Evolutionary conservation across 2,797 vertebrate genomes (phyloP).

Genomic region (Pangasius mekongensis): DNA sequence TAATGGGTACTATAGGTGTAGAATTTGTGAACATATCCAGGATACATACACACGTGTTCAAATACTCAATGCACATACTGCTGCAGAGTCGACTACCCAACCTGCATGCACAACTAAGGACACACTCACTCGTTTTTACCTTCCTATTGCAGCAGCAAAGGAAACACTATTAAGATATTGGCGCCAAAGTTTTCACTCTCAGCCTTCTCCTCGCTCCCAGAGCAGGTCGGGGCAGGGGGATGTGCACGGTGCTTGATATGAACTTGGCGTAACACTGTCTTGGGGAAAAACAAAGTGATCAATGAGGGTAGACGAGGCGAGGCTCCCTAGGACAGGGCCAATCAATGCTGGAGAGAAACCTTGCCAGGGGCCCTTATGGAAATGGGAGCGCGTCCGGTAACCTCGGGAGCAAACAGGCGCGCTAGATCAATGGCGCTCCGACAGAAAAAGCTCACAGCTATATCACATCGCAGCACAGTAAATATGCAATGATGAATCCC

Average conservation of each 20-base stretch:
- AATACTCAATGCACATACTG: neutral
- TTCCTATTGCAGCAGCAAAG: constrained; percentile 61
- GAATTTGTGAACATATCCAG: neutral
- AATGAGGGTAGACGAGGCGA: constrained; percentile 90
- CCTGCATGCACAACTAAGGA: constrained; percentile 17
- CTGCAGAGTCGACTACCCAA: constrained; percentile 10
- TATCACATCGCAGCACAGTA: constrained; percentile 88
- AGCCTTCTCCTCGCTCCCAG: constrained; percentile 59
- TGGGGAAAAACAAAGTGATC: constrained; percentile 94
- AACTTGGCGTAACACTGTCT: constrained; percentile 93
- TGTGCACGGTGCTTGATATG: constrained; percentile 81
- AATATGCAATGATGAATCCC: constrained; percentile 97
- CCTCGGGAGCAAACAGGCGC: constrained; percentile 94
- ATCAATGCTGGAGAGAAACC: constrained; percentile 99
- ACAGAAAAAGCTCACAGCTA: constrained; percentile 88
- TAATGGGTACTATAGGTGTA: neutral
- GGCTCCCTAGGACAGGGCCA: constrained; percentile 96
- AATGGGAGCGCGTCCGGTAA: constrained; percentile 95
- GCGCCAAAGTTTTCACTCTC: constrained; percentile 80
- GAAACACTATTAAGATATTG: constrained; percentile 82
- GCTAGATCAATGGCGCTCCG: constrained; percentile 95
- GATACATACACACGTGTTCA: neutral
- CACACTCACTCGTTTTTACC: constrained; percentile 10
- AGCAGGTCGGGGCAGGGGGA: constrained; percentile 69
- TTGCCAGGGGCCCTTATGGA: constrained; percentile 99